phyloP scores from a whole-genome alignment of 2,888 invertebrate genomes.

The Rhorus exstirpatorius region DNA sequence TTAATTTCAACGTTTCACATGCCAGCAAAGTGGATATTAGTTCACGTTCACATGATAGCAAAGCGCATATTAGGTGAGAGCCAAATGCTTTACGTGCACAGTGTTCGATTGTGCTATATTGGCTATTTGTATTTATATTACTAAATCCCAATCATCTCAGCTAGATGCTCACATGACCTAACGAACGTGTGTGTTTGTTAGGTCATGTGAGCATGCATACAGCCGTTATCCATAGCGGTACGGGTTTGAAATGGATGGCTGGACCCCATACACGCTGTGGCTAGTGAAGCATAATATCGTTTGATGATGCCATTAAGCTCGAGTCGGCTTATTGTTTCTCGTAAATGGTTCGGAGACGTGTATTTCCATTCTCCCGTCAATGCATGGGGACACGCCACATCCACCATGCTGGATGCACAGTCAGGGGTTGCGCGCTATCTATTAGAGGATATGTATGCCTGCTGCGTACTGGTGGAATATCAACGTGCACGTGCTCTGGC shows the following conservation, averaged over 20 bases:
- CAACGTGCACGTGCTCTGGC: constrained; percentile 38
- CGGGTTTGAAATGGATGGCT: constrained; percentile 37
- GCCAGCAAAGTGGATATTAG: too few relatives aligned
- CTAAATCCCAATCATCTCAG: constrained; percentile 25
- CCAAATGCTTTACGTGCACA: neutral
- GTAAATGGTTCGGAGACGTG: constrained; percentile 77
- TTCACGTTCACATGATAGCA: neutral
- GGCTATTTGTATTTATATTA: constrained; percentile 20
- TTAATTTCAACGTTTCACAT: neutral
- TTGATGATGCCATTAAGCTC: constrained; percentile 81
- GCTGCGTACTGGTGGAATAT: constrained; percentile 44
- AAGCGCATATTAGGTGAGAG: neutral
- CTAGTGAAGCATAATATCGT: constrained; percentile 76
- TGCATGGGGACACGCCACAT: constrained; percentile 26
- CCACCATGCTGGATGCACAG: constrained; percentile 31
- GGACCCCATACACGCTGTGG: constrained; percentile 51
- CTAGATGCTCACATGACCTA: constrained; percentile 12
- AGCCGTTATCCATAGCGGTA: constrained; percentile 28
- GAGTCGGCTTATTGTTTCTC: constrained; percentile 81
- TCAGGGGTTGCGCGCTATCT: constrained; percentile 21
- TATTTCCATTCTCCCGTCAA: constrained; percentile 45
- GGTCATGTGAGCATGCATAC: constrained; percentile 15
- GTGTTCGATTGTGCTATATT: constrained; percentile 6
- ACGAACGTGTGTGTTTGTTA: constrained; percentile 13
- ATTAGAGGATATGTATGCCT: constrained; percentile 13